Percentiles rank a stretch among this genome's conserved stretches.
phyloP scores from a whole-genome alignment of 2,797 vertebrate genomes.

The Galaxias olidus region DNA sequence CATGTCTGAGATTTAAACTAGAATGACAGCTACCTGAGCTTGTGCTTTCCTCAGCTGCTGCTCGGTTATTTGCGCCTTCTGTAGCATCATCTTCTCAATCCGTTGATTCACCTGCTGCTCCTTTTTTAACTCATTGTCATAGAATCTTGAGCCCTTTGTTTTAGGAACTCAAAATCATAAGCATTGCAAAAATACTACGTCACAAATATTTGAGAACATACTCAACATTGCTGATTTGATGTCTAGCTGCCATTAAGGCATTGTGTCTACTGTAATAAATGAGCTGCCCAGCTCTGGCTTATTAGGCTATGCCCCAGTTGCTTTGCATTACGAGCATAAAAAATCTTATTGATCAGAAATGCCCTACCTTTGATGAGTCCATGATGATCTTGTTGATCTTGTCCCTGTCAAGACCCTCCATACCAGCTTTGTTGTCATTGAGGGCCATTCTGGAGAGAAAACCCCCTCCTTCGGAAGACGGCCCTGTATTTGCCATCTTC shows the following conservation, averaged over 20 bases:
- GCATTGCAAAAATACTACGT: no score
- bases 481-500: slow-evolving; percentile 52
- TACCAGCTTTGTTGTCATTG: slow-evolving; percentile 98
- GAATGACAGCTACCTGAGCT: neutral
- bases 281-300: neutral
- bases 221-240: no score
- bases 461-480: slow-evolving; percentile 53
- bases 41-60: slow-evolving; percentile 77
- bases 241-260: no score
- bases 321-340: neutral
- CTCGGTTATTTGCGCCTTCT: slow-evolving; percentile 74
- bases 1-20: no score
- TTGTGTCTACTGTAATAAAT: no score
- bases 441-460: slow-evolving; percentile 90
- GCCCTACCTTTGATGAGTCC: slow-evolving; percentile 88
- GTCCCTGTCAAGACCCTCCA: slow-evolving; percentile 95
- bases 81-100: slow-evolving; percentile 79
- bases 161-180: no score
- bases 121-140: slow-evolving; percentile 81
- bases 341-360: neutral
- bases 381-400: slow-evolving; percentile 98
- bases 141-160: slow-evolving; percentile 75
- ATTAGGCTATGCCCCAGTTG: neutral
- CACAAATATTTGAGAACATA: no score
- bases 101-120: slow-evolving; percentile 80